Evolutionary conservation across 2,113 vertebrate species (phyloP), one percentile per base, ranked within the genome.

Genomic region (Bagarius yarrelli): DNA sequence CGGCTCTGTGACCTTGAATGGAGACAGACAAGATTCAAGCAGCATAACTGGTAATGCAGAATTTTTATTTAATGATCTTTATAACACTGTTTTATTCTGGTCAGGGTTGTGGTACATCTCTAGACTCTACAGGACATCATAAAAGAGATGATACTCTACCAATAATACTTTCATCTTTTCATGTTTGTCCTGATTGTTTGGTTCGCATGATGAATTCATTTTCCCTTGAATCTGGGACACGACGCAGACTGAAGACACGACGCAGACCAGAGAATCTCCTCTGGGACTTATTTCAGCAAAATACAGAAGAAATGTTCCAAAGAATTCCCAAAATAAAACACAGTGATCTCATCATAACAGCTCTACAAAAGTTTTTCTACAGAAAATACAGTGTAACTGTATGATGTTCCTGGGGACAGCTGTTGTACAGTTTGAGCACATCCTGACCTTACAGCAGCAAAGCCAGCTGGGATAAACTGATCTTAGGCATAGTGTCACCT

Each of bases 1-100:
- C 95, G 73, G 96, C 96, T 90, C 96, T 92, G 90, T 98, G 97
- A 87, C 97, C 97, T 99, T 84, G 12, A 34, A 71, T 6, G 36
- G 73, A 76, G 59, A 40, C 30, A 64, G 47, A 8, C 52, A 44
- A 12, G 0, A n/a, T 67, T 40, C 36, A 56, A n/a, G 23, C 4
- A 47, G 44, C 44, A 47, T n/a, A 47, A 8, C 6, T 40, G 6
- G 3, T 4, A 47, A 47, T 11, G 11, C 44, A 11, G 4, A 47
- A 9, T 8, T 47, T 47, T 47, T 47, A 8, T 47, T 47, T n/a
- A n/a, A 47, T 47, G 44, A 1, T 47, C 9, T 47, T 47, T 47
- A 47, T 47, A 47, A 47, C 44, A 47, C 44, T 6, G 44, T 12
- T 69, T 15, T 25, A 27, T 70, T 14, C 40, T 70, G 47, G 25